Evolutionary conservation across 2,888 invertebrate species (phyloP).

Genomic region (Drosophila nr. medialis): DNA sequence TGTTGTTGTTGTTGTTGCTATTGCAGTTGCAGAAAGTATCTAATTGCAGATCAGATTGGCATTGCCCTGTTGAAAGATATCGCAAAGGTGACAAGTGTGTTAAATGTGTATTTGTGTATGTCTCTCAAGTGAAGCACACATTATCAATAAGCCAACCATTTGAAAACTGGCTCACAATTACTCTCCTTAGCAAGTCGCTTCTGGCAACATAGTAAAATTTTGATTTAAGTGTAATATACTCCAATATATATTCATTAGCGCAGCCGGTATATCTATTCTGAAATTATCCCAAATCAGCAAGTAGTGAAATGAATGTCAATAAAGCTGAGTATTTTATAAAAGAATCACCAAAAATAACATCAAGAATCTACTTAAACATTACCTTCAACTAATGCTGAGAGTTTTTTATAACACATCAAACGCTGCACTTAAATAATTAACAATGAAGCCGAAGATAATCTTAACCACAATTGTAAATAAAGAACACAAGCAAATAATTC

Average conservation of each 20-base stretch:
- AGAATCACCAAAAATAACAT: neutral
- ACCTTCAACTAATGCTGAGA: neutral
- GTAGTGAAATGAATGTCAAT: neutral
- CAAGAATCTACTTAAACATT: neutral
- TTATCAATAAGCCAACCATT: neutral
- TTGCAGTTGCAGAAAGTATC: constrained; percentile 3
- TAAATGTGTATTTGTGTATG: neutral
- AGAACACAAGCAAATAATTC: neutral
- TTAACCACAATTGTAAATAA: neutral
- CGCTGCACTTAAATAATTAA: neutral
- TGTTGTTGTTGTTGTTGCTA: constrained; percentile 13
- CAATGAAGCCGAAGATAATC: neutral
- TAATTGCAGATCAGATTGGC: neutral
- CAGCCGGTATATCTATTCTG: neutral
- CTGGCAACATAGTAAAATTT: neutral
- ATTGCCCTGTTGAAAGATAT: constrained; percentile 9
- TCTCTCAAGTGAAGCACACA: neutral
- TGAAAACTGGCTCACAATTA: no score
- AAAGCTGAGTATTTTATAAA: neutral
- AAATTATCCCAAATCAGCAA: neutral
- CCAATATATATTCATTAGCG: neutral
- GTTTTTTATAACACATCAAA: neutral
- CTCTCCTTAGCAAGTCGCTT: neutral
- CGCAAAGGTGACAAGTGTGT: constrained; percentile 9
- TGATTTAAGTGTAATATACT: neutral